Evolutionary conservation across 2,888 invertebrate species (phyloP).

Genomic region (Koerneria pararmatus): DNA sequence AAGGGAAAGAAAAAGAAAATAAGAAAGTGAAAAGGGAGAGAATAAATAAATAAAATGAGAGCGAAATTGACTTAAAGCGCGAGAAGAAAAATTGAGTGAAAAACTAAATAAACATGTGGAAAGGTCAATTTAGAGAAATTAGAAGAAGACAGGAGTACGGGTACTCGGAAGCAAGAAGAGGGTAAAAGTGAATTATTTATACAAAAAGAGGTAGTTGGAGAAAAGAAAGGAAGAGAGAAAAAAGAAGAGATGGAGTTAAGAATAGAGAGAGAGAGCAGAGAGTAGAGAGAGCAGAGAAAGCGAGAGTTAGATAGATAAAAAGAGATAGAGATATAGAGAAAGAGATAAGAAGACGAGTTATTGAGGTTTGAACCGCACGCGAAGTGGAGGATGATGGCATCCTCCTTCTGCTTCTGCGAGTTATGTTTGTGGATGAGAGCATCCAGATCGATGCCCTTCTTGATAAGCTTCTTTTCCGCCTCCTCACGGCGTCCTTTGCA

Average conservation of each 20-base stretch:
- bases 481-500: too few relatives aligned
- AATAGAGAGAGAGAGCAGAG: neutral
- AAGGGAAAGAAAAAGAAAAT: slow-evolving; percentile 28
- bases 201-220: slow-evolving; percentile 12
- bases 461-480: too few relatives aligned
- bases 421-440: too few relatives aligned
- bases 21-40: neutral
- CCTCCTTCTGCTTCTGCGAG: too few relatives aligned
- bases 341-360: too few relatives aligned
- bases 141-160: neutral
- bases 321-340: too few relatives aligned
- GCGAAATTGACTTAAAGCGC: neutral
- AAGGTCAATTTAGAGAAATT: neutral
- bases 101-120: neutral
- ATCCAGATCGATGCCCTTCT: too few relatives aligned
- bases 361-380: too few relatives aligned
- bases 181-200: neutral
- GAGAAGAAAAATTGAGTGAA: neutral
- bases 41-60: slow-evolving; percentile 2
- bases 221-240: neutral
- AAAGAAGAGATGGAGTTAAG: neutral
- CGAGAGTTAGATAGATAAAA: neutral
- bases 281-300: neutral
- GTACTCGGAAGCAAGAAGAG: neutral
- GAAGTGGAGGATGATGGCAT: too few relatives aligned